phyloP scores from a whole-genome alignment of 1,140 invertebrate genomes.

The Bombus impatiens region DNA sequence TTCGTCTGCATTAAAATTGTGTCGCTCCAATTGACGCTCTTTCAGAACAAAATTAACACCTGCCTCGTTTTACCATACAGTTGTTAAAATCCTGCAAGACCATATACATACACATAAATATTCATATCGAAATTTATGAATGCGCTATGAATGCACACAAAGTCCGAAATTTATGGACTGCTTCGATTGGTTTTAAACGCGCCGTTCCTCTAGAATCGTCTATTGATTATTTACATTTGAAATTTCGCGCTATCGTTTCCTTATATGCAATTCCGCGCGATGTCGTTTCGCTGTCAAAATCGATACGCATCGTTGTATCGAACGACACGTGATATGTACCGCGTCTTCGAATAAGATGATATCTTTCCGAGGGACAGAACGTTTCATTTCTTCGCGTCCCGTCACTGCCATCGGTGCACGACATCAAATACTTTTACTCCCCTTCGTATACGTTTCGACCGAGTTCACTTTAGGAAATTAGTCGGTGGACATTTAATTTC shows the following conservation, averaged over 20 bases:
- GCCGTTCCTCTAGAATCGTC: too few relatives aligned
- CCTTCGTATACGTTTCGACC: neutral
- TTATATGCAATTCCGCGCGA: neutral
- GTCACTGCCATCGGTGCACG: slow-evolving; percentile 2
- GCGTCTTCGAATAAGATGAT: slow-evolving; percentile 10
- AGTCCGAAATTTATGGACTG: neutral
- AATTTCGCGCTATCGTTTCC: neutral
- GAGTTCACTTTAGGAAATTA: slow-evolving; percentile 40
- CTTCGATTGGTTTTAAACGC: neutral
- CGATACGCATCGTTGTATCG: neutral
- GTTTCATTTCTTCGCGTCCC: neutral
- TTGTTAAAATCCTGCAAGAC: too few relatives aligned
- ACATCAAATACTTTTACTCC: slow-evolving; percentile 15
- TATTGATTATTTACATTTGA: too few relatives aligned
- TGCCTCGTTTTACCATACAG: too few relatives aligned
- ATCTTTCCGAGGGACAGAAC: neutral
- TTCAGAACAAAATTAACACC: neutral
- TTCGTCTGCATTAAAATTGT: neutral
- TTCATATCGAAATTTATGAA: neutral
- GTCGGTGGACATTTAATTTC: slow-evolving; percentile 30
- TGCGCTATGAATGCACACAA: neutral
- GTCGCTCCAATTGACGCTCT: neutral
- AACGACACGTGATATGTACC: neutral
- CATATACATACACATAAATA: too few relatives aligned
- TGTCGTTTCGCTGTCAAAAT: neutral